Base-by-base conservation (phyloP, 1,140 invertebrate genomes). In the Sarcophaga bullata region DNA sequence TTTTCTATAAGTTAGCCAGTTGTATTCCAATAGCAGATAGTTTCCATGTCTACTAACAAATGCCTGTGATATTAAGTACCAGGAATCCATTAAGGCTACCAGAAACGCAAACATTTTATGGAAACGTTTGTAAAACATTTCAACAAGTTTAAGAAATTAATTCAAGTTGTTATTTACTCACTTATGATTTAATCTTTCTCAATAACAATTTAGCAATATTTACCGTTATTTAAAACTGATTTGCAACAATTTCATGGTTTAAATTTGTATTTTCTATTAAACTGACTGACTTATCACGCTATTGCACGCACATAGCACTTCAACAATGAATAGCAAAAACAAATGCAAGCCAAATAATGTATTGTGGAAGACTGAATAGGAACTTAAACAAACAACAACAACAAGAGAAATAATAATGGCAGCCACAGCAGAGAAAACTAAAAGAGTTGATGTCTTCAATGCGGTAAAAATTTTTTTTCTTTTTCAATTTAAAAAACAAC, bases 361-460 rank as follows among this genome's bases (percentile, higher is more conserved):
- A 37, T 37, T 37, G 4, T 37, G 25, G 25, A 37, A 37, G 25
- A 2, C 25, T 37, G 7, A 62, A 13, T 10, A 75, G 9, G 47
- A 15, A 47, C 37, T 47, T 47, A n/a, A 47, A 75, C 11, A 13
- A 76, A 46, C 13, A 49, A 11, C 73, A 76, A 13, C 4, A 49
- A 47, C 73, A 49, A 15, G 13, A 15, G 49, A 49, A 76, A 25
- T n/a, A 72, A 7, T 72, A 19, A 13, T 72, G 19, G 62, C 62
- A 72, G 62, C 46, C 46, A 8, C 13, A 48, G 6, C 1, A 13
- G 73, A 3, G 49, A 13, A 47, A 76, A 48, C 73, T 15, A 15
- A 76, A 76, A 49, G 49, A 76, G 73, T 73, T 73, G 19, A 73
- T 76, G 73, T 76, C 73, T 76, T 76, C 47, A 76, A 76, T 76